Conservation (phyloP, 2,888 invertebrate species). For the Ctena decussata region DNA sequence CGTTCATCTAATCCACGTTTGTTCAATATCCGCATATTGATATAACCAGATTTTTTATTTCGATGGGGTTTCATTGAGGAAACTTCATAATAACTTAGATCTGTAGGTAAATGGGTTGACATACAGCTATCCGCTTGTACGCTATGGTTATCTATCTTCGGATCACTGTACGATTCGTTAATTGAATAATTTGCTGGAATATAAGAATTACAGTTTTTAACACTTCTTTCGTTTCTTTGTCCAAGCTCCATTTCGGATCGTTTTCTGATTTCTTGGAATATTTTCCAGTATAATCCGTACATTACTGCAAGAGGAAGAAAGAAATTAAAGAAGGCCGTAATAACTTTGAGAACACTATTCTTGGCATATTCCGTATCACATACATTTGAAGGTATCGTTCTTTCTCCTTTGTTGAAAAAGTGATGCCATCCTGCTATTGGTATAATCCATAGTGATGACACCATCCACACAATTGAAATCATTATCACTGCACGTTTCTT, state of each 20-base stretch:
- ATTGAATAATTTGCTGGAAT: conserved; percentile 55
- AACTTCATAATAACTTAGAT: conserved; percentile 37
- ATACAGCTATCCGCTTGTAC: conserved; percentile 21
- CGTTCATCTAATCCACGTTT: neutral
- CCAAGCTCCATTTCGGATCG: conserved; percentile 86
- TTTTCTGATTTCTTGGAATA: conserved; percentile 88
- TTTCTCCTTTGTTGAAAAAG: conserved; percentile 83
- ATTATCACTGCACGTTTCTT: conserved; percentile 88
- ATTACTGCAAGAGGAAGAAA: conserved; percentile 88
- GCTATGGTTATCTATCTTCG: conserved; percentile 50
- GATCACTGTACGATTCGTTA: conserved; percentile 57
- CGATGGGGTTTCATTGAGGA: conserved; percentile 21
- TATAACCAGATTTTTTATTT: conserved; percentile 8
- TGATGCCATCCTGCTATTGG: conserved; percentile 88
- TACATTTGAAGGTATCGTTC: conserved; percentile 82
- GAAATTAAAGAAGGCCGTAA: conserved; percentile 88
- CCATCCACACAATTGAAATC: conserved; percentile 88
- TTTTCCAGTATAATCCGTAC: conserved; percentile 87
- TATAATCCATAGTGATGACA: conserved; percentile 88
- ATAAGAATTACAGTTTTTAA: conserved; percentile 30
- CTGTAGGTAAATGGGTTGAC: conserved; percentile 25
- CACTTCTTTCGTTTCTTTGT: conserved; percentile 74
- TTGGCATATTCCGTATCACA: conserved; percentile 88
- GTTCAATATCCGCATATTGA: conserved; percentile 20
- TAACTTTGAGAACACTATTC: conserved; percentile 87